Evolutionary conservation across 2,797 vertebrate genomes (phyloP).

Genomic region (Urosaurus nigricauda): DNA sequence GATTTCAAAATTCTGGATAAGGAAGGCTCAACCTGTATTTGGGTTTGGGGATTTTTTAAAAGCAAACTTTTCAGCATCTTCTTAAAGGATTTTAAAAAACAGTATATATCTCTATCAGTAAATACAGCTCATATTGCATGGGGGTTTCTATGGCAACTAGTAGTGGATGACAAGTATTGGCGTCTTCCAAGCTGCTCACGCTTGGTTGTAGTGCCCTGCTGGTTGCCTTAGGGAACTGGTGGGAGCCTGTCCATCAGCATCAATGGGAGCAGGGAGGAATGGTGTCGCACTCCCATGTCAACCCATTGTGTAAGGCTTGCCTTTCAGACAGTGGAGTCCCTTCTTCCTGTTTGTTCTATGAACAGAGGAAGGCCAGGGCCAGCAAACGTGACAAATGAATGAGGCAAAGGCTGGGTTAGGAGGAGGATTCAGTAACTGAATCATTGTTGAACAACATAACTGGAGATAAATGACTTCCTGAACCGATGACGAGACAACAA

Average conservation of each 20-base stretch:
- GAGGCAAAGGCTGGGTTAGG: background rate
- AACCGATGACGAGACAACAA: conserved; percentile 65
- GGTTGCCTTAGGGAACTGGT: conserved; percentile 40
- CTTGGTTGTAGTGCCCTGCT: conserved; percentile 18
- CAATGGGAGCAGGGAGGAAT: conserved; percentile 54
- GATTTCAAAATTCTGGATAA: no score
- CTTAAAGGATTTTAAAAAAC: conserved; percentile 30
- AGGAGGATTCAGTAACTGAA: conserved; percentile 29
- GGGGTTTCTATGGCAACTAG: conserved; percentile 71
- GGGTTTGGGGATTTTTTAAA: background rate
- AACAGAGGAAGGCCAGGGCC: conserved; percentile 57
- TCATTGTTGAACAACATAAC: conserved; percentile 45
- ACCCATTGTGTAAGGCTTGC: conserved; percentile 42
- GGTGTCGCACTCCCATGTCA: conserved; percentile 68
- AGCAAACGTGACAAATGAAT: conserved; percentile 75
- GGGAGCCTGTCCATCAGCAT: conserved; percentile 61
- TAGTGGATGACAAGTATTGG: conserved; percentile 59
- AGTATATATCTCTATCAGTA: background rate
- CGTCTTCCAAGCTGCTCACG: conserved; percentile 58
- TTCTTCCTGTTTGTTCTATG: conserved; percentile 48
- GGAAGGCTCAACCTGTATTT: no score
- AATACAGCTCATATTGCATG: conserved; percentile 42
- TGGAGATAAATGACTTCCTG: conserved; percentile 77
- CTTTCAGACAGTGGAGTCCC: conserved; percentile 48
- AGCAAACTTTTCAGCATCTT: conserved; percentile 25